Evolutionary conservation across 2,888 invertebrate species (phyloP).

Genomic region (Punctoribates punctum): DNA sequence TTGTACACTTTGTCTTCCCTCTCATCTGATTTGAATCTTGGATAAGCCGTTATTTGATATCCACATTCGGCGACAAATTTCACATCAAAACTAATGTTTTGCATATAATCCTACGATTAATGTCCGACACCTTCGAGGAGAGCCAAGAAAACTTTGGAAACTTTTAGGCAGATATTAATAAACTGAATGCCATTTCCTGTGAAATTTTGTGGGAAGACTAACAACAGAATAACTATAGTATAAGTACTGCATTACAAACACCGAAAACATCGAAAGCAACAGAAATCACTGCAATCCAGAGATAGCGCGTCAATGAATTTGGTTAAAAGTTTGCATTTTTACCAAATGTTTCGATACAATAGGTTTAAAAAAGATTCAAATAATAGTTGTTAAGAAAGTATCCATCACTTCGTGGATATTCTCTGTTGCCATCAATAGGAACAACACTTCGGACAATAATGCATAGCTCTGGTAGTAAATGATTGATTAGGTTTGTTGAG

Average conservation of each 20-base stretch:
- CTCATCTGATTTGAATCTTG: neutral
- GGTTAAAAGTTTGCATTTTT: neutral
- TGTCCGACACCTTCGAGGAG: constrained; percentile 7
- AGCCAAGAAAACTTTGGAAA: neutral
- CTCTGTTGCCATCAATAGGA: neutral
- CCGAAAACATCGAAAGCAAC: neutral
- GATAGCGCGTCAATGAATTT: constrained; percentile 15
- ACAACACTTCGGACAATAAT: constrained; percentile 17
- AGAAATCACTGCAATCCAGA: neutral
- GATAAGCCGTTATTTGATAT: constrained; percentile 29
- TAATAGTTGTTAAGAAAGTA: neutral
- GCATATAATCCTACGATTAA: constrained; percentile 27
- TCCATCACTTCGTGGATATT: constrained; percentile 1
- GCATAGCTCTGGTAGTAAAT: neutral
- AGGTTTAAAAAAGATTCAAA: neutral
- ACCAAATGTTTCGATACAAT: neutral
- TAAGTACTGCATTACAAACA: neutral
- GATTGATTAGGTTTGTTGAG: constrained; percentile 17
- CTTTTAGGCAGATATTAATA: neutral
- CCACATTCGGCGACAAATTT: constrained; percentile 30
- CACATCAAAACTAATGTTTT: constrained; percentile 23
- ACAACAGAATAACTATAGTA: neutral
- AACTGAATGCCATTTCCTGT: constrained; percentile 12
- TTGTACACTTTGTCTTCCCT: neutral
- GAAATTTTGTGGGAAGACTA: neutral